Conservation (phyloP, 2,797 vertebrate genomes). For the Echiichthys vipera region DNA sequence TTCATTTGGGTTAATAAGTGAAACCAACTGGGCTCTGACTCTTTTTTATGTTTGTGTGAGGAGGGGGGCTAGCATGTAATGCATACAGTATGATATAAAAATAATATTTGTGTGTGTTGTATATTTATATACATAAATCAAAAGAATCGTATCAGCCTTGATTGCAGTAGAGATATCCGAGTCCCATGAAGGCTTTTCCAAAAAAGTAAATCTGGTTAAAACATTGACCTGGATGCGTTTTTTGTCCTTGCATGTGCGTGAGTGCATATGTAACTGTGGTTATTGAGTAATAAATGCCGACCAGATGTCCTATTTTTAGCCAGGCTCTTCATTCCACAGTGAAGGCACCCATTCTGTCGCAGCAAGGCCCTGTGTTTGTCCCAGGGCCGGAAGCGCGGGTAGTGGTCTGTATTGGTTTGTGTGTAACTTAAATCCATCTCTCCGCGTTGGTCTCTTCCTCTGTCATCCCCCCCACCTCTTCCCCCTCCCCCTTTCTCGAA, state of each 20-base stretch:
- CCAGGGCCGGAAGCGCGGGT: constrained; percentile 40
- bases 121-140: neutral
- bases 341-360: constrained; percentile 34
- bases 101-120: neutral
- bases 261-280: constrained; percentile 56
- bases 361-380: constrained; percentile 46
- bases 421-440: constrained; percentile 71
- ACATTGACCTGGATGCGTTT: constrained; percentile 39
- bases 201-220: constrained; percentile 7
- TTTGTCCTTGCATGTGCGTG: constrained; percentile 36
- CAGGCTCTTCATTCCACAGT: constrained; percentile 23
- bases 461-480: constrained; percentile 41
- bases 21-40: constrained; percentile 73
- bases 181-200: constrained; percentile 8
- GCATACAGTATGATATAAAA: constrained; percentile 12
- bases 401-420: constrained; percentile 39
- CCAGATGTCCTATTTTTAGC: constrained; percentile 72
- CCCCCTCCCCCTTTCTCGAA: constrained; percentile 17
- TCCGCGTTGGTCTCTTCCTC: constrained; percentile 58
- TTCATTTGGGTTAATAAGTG: constrained; percentile 80
- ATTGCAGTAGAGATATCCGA: neutral
- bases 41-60: constrained; percentile 39
- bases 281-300: constrained; percentile 64
- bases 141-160: constrained; percentile 11
- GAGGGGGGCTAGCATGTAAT: constrained; percentile 36